Conservation (phyloP, 2,797 vertebrate genomes). For the Discoglossus pictus region DNA sequence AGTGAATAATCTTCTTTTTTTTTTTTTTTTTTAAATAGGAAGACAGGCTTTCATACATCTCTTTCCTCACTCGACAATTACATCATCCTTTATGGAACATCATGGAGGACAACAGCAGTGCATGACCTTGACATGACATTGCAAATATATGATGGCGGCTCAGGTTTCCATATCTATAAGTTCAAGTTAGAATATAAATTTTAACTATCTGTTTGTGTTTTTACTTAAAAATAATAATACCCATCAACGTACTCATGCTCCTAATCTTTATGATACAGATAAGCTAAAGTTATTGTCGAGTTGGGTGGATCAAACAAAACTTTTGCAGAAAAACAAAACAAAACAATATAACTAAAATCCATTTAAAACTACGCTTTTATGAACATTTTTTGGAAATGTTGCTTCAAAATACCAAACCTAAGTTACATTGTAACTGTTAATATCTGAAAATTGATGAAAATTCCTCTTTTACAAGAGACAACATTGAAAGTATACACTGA, state of each 20-base stretch:
- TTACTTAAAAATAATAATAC: too few species aligned
- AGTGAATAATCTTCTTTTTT: too few species aligned
- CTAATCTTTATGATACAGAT: too few species aligned
- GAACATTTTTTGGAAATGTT: not conserved
- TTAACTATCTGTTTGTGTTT: too few species aligned
- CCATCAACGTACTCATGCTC: too few species aligned
- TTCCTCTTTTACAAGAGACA: slow-evolving; percentile 53
- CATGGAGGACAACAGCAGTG: slow-evolving; percentile 14
- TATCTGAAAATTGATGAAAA: slow-evolving; percentile 16
- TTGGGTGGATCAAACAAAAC: too few species aligned
- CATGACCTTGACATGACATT: slow-evolving; percentile 31
- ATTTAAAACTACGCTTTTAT: not conserved
- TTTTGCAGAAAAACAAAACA: too few species aligned
- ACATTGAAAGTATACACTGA: slow-evolving; percentile 72
- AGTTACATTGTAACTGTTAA: not conserved
- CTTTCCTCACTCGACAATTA: slow-evolving; percentile 31
- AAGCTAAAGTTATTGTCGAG: too few species aligned
- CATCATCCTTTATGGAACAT: slow-evolving; percentile 29
- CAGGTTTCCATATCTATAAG: too few species aligned
- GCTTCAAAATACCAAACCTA: not conserved
- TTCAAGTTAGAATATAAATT: too few species aligned
- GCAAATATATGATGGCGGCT: too few species aligned
- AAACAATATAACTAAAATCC: slow-evolving; percentile 1
- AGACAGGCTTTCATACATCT: slow-evolving; percentile 11
- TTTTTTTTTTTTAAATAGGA: not conserved